Evolutionary conservation across 2,888 invertebrate genomes (phyloP).

Genomic region (Matsumyia berberina): DNA sequence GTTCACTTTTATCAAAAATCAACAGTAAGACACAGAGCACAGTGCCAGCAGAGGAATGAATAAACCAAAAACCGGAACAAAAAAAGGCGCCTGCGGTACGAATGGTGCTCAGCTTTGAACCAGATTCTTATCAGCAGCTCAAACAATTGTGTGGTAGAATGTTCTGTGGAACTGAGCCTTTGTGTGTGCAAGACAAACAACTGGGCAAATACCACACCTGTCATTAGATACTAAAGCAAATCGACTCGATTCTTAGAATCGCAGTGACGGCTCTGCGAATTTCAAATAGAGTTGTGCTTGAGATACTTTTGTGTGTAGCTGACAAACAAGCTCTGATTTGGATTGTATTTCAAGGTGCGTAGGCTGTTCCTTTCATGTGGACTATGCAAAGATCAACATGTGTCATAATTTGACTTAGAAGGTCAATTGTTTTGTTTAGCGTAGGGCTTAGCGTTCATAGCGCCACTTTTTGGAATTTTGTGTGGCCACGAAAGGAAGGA

Average conservation of each 20-base stretch:
- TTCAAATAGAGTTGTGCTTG: slow-evolving; percentile 18
- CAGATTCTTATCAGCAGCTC: slow-evolving; percentile 71
- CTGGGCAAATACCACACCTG: slow-evolving; percentile 67
- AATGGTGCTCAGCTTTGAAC: slow-evolving; percentile 33
- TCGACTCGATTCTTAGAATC: slow-evolving; percentile 49
- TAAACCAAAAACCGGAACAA: slow-evolving; percentile 42
- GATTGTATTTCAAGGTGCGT: neutral
- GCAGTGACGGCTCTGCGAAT: slow-evolving; percentile 36
- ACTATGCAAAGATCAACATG: neutral
- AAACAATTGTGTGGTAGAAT: slow-evolving; percentile 47
- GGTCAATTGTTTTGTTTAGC: slow-evolving; percentile 9
- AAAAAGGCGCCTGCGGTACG: slow-evolving; percentile 52
- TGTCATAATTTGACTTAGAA: slow-evolving; percentile 4
- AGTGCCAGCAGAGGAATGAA: neutral
- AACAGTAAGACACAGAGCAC: slow-evolving; percentile 25
- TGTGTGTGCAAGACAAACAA: slow-evolving; percentile 19
- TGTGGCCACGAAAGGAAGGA: too few relatives aligned
- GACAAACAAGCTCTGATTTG: slow-evolving; percentile 26
- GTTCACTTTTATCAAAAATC: slow-evolving; percentile 59
- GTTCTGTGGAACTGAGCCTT: slow-evolving; percentile 43
- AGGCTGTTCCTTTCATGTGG: slow-evolving; percentile 24
- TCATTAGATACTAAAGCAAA: slow-evolving; percentile 52
- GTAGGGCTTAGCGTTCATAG: neutral
- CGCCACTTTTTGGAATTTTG: too few relatives aligned
- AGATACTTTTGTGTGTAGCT: slow-evolving; percentile 17